Evolutionary conservation across 2,888 invertebrate genomes (phyloP), one percentile per base, ranked within the genome.

Genomic region (Salpingus planirostris): DNA sequence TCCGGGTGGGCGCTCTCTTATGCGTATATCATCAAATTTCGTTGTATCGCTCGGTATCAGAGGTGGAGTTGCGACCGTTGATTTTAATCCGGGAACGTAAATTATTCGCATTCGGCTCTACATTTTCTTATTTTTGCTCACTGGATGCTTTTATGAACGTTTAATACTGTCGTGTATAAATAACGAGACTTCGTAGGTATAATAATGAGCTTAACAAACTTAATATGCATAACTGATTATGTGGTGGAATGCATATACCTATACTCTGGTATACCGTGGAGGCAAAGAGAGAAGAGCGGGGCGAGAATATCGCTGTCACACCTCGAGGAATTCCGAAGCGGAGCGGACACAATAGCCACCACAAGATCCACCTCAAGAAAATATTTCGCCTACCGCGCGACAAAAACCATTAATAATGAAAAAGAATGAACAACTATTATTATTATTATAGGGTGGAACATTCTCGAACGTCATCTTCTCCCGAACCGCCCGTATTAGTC

Each of bases 171-270:
- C 18, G 50, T 55, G 48, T 55, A 60, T 59, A 60, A 59, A 60
- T 60, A 59, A 60, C 57, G 47, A 57, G 55, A 55, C 57, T 58
- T 55, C 45, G 53, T 58, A 50, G 60, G 60, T 60, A 59, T 60
- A 59, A 61, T 62, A 62, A 62, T 62, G 60, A 62, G 59, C 61
- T 60, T 61, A 63, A 60, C 60, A 54, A 61, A 61, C 59, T 60
- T 60, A 63, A 62, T 61, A 61, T 60, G 60, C 61, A 61, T 61
- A 61, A 60, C 60, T 60, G 61, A 62, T 62, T 62, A 60, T 60
- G 55, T 49, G 48, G 50, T 47, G 55, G 59, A 57, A 59, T 59
- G 54, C 54, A 50, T 40, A 25, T n/a, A n/a, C n/a, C n/a, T n/a
- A n/a, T n/a, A n/a, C n/a, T n/a, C n/a, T n/a, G n/a, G n/a, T n/a